A percentile compares a stretch with the other conserved stretches of the same genome.
Evolutionary conservation across 2,113 vertebrate genomes (phyloP).

Genomic region (Amazona vittata): DNA sequence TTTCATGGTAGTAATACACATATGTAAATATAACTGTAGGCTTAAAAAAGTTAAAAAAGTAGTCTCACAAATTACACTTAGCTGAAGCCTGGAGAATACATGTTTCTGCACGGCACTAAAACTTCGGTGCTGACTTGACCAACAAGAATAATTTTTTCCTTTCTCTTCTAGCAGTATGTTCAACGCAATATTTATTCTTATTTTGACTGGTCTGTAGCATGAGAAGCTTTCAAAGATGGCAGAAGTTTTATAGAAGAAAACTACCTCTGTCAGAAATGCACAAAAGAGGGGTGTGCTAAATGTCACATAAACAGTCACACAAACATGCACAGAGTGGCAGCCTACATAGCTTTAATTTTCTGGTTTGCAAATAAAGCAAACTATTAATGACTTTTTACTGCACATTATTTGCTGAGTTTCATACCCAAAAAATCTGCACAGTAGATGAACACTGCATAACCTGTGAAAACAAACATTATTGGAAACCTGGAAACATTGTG

Average conservation of each 20-base stretch:
- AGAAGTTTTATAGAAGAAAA: neutral
- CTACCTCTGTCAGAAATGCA: neutral
- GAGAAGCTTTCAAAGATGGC: neutral
- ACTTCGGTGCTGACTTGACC: neutral
- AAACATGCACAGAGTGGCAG: neutral
- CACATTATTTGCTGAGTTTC: accelerated
- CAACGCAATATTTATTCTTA: neutral
- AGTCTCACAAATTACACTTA: neutral
- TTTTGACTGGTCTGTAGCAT: neutral
- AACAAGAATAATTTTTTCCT: neutral
- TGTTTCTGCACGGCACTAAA: neutral
- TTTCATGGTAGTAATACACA: neutral
- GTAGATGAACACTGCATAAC: neutral
- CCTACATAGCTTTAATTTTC: neutral
- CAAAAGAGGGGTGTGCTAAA: neutral
- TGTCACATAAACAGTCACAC: accelerated
- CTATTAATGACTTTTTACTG: neutral
- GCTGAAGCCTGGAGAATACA: neutral
- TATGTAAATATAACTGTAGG: neutral
- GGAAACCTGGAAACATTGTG: neutral
- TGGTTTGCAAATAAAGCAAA: neutral
- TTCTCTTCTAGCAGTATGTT: neutral
- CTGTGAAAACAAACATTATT: neutral
- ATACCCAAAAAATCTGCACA: neutral
- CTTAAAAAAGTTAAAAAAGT: neutral